Base-by-base conservation (phyloP, 2,888 invertebrate genomes). In the Drosophila histrio region DNA sequence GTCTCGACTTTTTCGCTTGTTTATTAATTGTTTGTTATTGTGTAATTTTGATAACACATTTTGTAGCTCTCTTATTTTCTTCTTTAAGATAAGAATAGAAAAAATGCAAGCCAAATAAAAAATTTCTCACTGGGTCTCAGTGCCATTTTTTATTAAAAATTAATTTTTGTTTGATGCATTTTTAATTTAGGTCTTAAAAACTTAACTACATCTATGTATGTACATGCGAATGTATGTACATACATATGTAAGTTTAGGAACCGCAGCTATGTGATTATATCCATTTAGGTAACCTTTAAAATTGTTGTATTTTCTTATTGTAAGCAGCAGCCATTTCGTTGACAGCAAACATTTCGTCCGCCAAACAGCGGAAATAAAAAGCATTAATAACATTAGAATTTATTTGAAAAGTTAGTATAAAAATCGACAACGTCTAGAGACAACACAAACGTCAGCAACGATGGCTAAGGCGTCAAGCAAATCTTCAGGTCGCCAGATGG, bases 71-170 rank as follows among this genome's bases (percentile, higher is more conserved):
- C 19, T 30, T 36, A 32, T 59, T 32, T 26, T 53, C 28, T 36
- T 44, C 46, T 56, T 59, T 52, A 9, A 36, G 28, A 30, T 36
- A 54, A n/a, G n/a, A 44, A 53, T 50, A 44, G 38, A 58, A 69
- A 52, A 72, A 75, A 67, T 72, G 50, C 63, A 74, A 83, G 73
- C 73, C 70, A 13, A 13, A 5, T 32, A 2, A 28, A 72, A 79
- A 72, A 72, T 72, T 69, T 70, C n/a, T n/a, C n/a, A n/a, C n/a
- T n/a, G n/a, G n/a, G n/a, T n/a, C n/a, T n/a, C n/a, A 7, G 15
- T 32, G n/a, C 22, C 11, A 34, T 22, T 34, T 56, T 50, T 46
- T 75, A 67, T 61, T 53, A 24, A 36, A 63, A 39, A 72, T 72
- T 61, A 57, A 64, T 66, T 74, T 65, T 72, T 58, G 64, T 46